Conservation (phyloP, 2,113 vertebrate species). For the Oxygymnocypris stewartii region DNA sequence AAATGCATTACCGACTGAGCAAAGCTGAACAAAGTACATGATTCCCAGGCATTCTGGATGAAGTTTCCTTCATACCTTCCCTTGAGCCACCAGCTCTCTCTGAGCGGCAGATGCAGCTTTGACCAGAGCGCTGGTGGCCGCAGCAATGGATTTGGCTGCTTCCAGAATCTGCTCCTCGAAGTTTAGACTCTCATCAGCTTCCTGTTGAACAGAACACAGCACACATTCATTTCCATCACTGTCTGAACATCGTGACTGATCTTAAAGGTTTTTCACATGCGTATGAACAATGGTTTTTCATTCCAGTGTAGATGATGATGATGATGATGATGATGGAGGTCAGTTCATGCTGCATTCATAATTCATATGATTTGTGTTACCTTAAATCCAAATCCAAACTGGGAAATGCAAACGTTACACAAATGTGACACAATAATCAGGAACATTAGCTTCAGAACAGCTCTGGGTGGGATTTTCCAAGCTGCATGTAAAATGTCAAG, state of each 20-base stretch:
- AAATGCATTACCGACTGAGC: not conserved
- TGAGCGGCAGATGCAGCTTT: slow-evolving; percentile 97
- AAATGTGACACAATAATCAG: slow-evolving; percentile 17
- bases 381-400: slow-evolving; percentile 57
- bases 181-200: slow-evolving; percentile 96
- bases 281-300: slow-evolving; percentile 3
- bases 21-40: not conserved
- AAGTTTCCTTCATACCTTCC: slow-evolving; percentile 80
- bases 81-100: slow-evolving; percentile 94
- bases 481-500: slow-evolving; percentile 1
- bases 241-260: not conserved
- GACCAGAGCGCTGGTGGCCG: slow-evolving; percentile 94
- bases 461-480: not conserved
- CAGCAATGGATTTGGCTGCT: slow-evolving; percentile 97
- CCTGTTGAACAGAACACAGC: slow-evolving; percentile 70
- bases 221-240: not conserved
- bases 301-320: not conserved
- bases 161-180: slow-evolving; percentile 98
- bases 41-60: not conserved
- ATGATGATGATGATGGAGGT: slow-evolving; percentile 18
- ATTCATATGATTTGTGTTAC: slow-evolving; percentile 43
- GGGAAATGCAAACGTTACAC: slow-evolving; percentile 26
- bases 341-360: not conserved
- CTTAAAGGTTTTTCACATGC: not conserved
- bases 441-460: not conserved